Evolutionary conservation across 2,797 vertebrate species (phyloP).

Genomic region (Smutsia gigantea): DNA sequence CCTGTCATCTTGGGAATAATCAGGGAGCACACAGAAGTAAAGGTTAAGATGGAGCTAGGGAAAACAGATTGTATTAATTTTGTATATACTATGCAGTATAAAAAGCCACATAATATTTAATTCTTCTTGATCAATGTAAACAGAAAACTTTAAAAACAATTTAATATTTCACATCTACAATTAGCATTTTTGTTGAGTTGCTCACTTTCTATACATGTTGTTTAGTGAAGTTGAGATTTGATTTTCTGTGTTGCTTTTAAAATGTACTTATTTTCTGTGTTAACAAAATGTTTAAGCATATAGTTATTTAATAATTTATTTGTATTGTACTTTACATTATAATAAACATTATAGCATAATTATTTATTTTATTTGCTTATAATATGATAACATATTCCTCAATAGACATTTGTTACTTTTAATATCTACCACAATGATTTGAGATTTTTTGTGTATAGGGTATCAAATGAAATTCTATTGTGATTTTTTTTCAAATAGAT

Average conservation of each 20-base stretch:
- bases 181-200: constrained; percentile 20
- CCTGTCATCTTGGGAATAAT: constrained; percentile 4
- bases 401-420: neutral
- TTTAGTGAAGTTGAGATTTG: constrained; percentile 14
- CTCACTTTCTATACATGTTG: neutral
- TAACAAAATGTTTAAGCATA: neutral
- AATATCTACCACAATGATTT: neutral
- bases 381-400: neutral
- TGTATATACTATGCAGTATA: neutral
- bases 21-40: neutral
- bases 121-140: neutral
- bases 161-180: constrained; percentile 1
- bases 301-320: neutral
- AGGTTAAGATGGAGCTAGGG: constrained; percentile 49
- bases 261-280: neutral
- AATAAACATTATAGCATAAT: neutral
- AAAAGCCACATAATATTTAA: neutral
- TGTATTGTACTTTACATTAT: neutral
- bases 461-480: constrained; percentile 5
- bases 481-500: neutral
- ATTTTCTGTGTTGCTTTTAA: constrained; percentile 52
- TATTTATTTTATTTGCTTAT: neutral
- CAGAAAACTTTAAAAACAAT: neutral
- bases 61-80: constrained; percentile 22
- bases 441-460: neutral